Base-by-base conservation (phyloP, 2,888 invertebrate genomes). In the Isoperla grammatica region DNA sequence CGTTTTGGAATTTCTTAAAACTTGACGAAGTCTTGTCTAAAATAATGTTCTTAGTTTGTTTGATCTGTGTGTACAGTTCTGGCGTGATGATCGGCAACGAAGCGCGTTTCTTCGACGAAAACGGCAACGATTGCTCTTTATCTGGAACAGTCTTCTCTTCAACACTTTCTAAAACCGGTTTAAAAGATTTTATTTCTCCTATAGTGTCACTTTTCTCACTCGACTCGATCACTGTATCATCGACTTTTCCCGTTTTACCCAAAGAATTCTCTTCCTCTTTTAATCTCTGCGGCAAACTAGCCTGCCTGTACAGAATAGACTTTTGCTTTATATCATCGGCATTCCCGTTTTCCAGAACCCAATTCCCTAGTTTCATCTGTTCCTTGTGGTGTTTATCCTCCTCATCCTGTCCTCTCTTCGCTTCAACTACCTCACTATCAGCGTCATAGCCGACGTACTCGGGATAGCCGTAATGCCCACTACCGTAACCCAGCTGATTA, bases 401-500 rank as follows among this genome's bases (percentile, higher is more conserved):
- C 64, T 74, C 71, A 17, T 62, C 57, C 12, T 61, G 42, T 9
- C 15, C 37, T 50, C 29, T 50, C n/a, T 50, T 46, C 46, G 54
- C 23, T 11, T 39, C 56, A 55, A 40, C 46, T 15, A 20, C 43
- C 13, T 22, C 60, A 35, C 35, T 45, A 35, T 22, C 59, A 19
- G 48, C 50, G n/a, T 13, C 15, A 48, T 83, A 84, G 12, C 82
- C 83, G 49, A 78, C 76, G 68, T 84, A 84, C 22, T 81, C 73
- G 42, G 83, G 82, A 69, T 87, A 88, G 6, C 86, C 87, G 61
- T 85, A 85, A 60, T 82, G 82, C 40, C 88, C 88, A 66, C 84
- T 80, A 59, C 87, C 86, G 70, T 90, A 90, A 22, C 87, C 83
- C 67, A 84, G 78, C 73, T 91, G 91, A 71, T 87, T 89, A 58